Conservation (phyloP, 2,113 vertebrate species). For the Porphyrio hochstetteri region DNA sequence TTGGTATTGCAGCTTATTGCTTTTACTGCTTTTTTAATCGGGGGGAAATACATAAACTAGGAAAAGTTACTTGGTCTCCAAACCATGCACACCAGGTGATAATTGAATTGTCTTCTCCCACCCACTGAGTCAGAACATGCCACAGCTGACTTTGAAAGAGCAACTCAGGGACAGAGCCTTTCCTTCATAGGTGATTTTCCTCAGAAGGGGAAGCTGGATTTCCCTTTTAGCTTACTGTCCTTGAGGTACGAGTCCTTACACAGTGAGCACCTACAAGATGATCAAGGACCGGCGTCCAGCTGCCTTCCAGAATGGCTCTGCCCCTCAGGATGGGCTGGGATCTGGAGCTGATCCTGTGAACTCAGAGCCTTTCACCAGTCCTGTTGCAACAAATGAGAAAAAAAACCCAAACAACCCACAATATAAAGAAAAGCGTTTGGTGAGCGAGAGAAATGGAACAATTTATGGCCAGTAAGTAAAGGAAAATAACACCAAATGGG, state of each 20-base stretch:
- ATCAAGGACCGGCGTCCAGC: too few relatives aligned
- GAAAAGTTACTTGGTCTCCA: not conserved
- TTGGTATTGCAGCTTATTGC: not conserved
- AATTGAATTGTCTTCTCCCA: not conserved
- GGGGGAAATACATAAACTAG: not conserved
- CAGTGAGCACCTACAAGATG: not conserved
- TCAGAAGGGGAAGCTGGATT: not conserved
- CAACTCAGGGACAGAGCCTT: not conserved
- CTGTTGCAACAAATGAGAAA: not conserved
- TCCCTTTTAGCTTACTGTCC: not conserved
- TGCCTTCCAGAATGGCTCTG: rapidly evolving
- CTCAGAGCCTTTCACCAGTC: not conserved
- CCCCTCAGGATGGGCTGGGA: not conserved
- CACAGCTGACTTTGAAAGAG: not conserved
- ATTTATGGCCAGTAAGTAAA: constrained; percentile 15
- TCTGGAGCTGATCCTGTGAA: not conserved
- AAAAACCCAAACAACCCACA: not conserved
- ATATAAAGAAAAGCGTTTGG: not conserved
- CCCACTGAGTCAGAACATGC: not conserved
- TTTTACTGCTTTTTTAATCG: not conserved
- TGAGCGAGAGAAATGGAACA: not conserved
- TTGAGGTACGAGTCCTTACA: not conserved
- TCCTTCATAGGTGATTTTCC: not conserved
- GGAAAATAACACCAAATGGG: constrained; percentile 10
- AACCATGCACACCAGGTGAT: not conserved